These are phyloP conservation scores for Hymenochirus boettgeri DNA, from an alignment of 2,113 vertebrate genomes.

Conservation along the genomic window DNA sequence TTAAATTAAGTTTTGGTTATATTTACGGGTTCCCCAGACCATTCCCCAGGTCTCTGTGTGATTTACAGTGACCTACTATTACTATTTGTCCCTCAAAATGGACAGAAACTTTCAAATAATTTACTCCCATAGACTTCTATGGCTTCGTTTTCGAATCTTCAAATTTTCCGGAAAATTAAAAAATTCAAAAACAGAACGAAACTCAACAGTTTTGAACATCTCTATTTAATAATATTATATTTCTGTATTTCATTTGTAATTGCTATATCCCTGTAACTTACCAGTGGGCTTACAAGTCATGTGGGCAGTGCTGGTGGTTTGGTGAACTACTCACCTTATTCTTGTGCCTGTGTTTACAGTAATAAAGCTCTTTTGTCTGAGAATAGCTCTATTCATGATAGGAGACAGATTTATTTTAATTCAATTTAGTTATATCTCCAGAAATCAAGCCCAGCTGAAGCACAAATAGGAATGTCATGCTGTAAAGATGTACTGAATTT, in stretches of 20 bases:
- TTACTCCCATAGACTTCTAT: no score
- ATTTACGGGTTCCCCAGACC: no score
- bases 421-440: constrained; percentile 38
- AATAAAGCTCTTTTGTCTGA: constrained; percentile 20
- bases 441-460: constrained; percentile 39
- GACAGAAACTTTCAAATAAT: no score
- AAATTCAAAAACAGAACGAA: no score
- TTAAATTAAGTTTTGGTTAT: no score
- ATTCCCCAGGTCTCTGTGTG: no score
- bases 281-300: not conserved
- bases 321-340: constrained; percentile 8
- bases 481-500: constrained; percentile 47
- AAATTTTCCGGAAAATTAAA: no score
- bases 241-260: not conserved
- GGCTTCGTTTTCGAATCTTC: no score
- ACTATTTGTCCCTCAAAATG: no score
- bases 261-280: not conserved
- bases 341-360: constrained; percentile 19
- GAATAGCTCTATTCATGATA: constrained; percentile 29
- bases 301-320: not conserved
- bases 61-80: no score
- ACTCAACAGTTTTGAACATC: no score
- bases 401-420: constrained; percentile 41
- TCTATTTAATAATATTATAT: not conserved
- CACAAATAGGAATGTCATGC: constrained; percentile 10